Conservation (phyloP, 2,113 vertebrate species). For the Heterotis niloticus region DNA sequence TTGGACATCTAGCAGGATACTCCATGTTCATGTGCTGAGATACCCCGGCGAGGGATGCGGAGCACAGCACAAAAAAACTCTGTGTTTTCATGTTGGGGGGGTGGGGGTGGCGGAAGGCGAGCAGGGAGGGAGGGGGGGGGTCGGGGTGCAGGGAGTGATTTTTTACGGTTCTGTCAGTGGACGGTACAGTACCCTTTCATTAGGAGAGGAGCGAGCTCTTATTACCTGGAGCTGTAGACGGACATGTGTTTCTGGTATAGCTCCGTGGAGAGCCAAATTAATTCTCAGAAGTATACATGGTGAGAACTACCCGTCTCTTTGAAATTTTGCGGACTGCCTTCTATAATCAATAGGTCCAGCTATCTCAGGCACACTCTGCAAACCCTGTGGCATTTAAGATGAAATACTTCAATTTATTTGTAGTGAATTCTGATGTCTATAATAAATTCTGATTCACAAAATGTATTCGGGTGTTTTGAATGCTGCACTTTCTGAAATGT, state of each 20-base stretch:
- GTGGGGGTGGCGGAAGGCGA: slow-evolving; percentile 5
- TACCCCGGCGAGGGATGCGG: neutral
- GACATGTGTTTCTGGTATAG: slow-evolving; percentile 78
- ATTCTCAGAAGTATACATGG: slow-evolving; percentile 74
- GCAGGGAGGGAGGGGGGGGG: slow-evolving; percentile 25
- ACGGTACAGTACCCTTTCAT: slow-evolving; percentile 54
- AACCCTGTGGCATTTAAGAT: slow-evolving; percentile 67
- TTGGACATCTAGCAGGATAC: neutral
- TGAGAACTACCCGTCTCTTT: slow-evolving; percentile 71
- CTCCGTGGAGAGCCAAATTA: slow-evolving; percentile 72
- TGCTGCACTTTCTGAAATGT: slow-evolving; percentile 55
- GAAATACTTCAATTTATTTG: slow-evolving; percentile 42
- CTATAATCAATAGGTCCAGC: slow-evolving; percentile 78
- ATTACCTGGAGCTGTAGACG: slow-evolving; percentile 61
- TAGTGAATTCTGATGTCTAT: slow-evolving; percentile 37
- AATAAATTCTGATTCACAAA: slow-evolving; percentile 70
- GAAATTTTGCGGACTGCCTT: slow-evolving; percentile 72
- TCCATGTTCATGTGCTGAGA: neutral
- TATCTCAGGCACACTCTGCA: slow-evolving; percentile 67
- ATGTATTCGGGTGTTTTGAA: slow-evolving; percentile 61
- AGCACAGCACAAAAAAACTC: slow-evolving; percentile 1
- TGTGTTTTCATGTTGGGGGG: slow-evolving; percentile 9
- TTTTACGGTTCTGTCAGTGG: slow-evolving; percentile 33
- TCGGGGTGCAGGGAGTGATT: slow-evolving; percentile 1
- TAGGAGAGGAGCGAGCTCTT: slow-evolving; percentile 54